These are phyloP conservation scores for Artibeus lituratus DNA, from an alignment of 2,797 vertebrate genomes.

Conservation along the genomic window DNA sequence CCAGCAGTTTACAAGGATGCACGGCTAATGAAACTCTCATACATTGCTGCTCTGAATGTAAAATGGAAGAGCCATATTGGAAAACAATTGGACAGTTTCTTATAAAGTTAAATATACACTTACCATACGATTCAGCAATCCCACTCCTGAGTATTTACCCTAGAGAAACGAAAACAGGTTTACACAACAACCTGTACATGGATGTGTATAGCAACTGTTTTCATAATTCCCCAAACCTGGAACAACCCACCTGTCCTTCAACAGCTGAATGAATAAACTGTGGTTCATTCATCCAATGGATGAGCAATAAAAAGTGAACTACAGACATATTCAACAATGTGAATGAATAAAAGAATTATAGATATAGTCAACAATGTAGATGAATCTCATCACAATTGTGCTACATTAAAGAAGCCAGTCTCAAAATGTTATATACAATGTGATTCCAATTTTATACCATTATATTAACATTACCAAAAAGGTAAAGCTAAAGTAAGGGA, in stretches of 20 bases:
- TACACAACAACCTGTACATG: neutral
- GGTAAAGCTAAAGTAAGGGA: neutral
- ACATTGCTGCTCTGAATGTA: neutral
- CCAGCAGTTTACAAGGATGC: neutral
- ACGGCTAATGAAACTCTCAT: neutral
- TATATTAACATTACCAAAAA: neutral
- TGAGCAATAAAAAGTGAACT: neutral
- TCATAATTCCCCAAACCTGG: neutral
- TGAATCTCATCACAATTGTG: neutral
- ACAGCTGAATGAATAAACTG: neutral
- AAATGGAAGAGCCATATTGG: neutral
- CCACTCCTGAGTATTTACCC: slow-evolving; percentile 52
- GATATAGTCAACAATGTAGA: neutral
- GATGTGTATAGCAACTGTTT: neutral
- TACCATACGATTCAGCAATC: slow-evolving; percentile 57
- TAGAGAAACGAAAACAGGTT: slow-evolving; percentile 53
- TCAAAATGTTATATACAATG: neutral
- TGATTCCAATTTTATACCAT: neutral
- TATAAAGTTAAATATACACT: slow-evolving; percentile 30
- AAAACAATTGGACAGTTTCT: slow-evolving; percentile 43
- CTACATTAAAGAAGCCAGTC: neutral
- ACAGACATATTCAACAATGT: neutral
- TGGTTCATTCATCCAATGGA: neutral
- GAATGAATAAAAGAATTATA: neutral
- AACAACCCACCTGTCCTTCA: neutral